Base-by-base conservation (phyloP, 2,797 vertebrate genomes). In the Selene dorsalis region DNA sequence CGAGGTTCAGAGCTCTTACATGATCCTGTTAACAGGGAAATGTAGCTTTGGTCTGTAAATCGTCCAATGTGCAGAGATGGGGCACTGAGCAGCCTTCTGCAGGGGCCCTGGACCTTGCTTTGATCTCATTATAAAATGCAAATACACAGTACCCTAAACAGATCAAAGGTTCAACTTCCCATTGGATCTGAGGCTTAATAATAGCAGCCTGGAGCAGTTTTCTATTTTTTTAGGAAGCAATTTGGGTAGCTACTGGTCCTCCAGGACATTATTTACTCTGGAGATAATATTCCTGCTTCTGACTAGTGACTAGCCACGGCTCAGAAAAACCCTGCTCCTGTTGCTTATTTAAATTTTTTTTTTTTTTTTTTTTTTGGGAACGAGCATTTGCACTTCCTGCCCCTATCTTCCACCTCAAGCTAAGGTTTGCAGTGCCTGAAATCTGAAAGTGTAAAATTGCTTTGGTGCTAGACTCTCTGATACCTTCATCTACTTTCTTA, bases 121-220 rank as follows among this genome's bases (percentile, higher is more conserved):
- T 94, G 92, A 95, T 95, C 93, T 94, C 93, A 94, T 96, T 95
- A 95, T 94, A 93, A 93, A 94, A 95, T 95, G 94, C 94, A 95
- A 95, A 95, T 95, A 89, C 86, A 86, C 91, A 90, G 86, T 83
- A 94, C 87, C 93, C 92, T 95, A 93, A 95, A 93, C 93, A 93
- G 94, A 96, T 96, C 95, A 96, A 95, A 95, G 94, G 93, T 95
- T 94, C 87, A 92, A 89, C 91, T 93, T 91, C 85, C 92, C 87
- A 93, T 92, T 94, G 93, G 92, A 93, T 90, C 87, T 92, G 89
- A 91, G 74, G 92, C 87, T 93, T 94, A 92, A 94, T 94, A 94
- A 94, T 93, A 88, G 90, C 89, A 82, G 91, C 93, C 94, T 53
- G 86, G 76, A 92, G 94, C 92, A 79, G 56, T 89, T 91, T 90